phyloP scores from a whole-genome alignment of 1,140 invertebrate genomes.

The Macrocentrus cingulum region DNA sequence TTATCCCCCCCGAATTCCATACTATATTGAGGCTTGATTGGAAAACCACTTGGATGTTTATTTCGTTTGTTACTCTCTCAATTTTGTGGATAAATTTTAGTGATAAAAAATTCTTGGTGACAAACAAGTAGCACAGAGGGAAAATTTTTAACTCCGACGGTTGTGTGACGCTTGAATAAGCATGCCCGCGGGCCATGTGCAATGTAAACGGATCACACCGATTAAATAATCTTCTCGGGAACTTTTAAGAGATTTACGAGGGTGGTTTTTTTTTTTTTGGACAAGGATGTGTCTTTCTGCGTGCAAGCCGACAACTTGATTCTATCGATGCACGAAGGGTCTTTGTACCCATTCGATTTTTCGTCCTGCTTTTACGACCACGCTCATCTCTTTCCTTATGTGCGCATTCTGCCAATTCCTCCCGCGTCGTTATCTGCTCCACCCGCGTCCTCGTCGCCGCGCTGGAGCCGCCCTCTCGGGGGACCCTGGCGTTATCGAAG shows the following conservation, averaged over 20 bases:
- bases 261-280: slow-evolving; percentile 35
- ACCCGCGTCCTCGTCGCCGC: slow-evolving; percentile 11
- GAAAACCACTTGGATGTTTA: not conserved
- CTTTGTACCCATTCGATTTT: slow-evolving; percentile 7
- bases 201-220: slow-evolving; percentile 16
- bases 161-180: slow-evolving; percentile 3
- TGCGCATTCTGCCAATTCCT: slow-evolving; percentile 23
- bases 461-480: slow-evolving; percentile 8
- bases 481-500: slow-evolving; percentile 13
- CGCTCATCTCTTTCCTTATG: not conserved
- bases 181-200: not conserved
- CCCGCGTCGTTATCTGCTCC: slow-evolving; percentile 19
- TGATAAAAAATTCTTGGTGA: not conserved
- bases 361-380: slow-evolving; percentile 21
- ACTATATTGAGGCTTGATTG: not conserved
- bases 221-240: slow-evolving; percentile 25
- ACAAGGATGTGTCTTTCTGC: slow-evolving; percentile 32
- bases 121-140: too few relatives aligned
- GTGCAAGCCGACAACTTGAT: slow-evolving; percentile 40
- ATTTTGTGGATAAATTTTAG: too few relatives aligned
- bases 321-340: slow-evolving; percentile 24
- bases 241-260: slow-evolving; percentile 42
- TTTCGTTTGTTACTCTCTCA: too few relatives aligned
- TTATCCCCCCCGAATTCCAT: not conserved
- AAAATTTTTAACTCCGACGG: too few relatives aligned